phyloP scores from a whole-genome alignment of 2,113 vertebrate genomes.

The mouse (Mus musculus) region DNA sequence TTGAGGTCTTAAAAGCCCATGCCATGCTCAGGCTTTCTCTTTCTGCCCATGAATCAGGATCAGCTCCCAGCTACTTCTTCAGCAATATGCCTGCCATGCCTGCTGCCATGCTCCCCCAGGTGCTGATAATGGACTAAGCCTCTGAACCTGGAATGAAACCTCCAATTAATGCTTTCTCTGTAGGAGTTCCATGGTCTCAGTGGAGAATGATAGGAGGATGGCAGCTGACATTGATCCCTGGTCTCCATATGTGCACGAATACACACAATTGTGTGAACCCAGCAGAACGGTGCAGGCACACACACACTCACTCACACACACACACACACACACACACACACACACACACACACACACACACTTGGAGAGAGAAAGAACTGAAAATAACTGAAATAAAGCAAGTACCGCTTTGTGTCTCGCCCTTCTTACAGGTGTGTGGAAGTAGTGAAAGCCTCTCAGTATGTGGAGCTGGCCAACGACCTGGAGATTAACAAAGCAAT shows the following conservation, averaged over 20 bases:
- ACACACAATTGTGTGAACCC: not conserved
- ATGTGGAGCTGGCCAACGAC: conserved; percentile 97
- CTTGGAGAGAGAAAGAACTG: not conserved
- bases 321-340: not conserved
- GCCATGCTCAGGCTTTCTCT: not conserved
- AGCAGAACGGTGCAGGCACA: no score
- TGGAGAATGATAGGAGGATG: not conserved
- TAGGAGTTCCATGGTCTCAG: not conserved
- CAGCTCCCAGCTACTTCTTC: not conserved
- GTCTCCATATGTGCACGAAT: not conserved
- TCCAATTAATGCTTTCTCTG: not conserved
- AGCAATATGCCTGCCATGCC: not conserved
- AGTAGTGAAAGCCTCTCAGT: conserved; percentile 95
- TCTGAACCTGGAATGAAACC: not conserved
- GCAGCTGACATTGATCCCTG: not conserved
- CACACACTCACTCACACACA: not conserved
- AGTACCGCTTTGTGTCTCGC: conserved; percentile 48
- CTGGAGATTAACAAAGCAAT: conserved; percentile 99
- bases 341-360: not conserved
- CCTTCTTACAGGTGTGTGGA: conserved; percentile 94
- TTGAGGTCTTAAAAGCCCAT: not conserved
- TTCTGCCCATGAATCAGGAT: not conserved
- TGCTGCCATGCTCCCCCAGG: not conserved
- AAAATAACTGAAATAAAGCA: not conserved
- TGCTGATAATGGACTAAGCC: not conserved